Percentiles rank a stretch among this genome's conserved stretches.
These are phyloP conservation scores for Itoplectis maculator DNA, from an alignment of 2,888 invertebrate species.

Conservation along the genomic window DNA sequence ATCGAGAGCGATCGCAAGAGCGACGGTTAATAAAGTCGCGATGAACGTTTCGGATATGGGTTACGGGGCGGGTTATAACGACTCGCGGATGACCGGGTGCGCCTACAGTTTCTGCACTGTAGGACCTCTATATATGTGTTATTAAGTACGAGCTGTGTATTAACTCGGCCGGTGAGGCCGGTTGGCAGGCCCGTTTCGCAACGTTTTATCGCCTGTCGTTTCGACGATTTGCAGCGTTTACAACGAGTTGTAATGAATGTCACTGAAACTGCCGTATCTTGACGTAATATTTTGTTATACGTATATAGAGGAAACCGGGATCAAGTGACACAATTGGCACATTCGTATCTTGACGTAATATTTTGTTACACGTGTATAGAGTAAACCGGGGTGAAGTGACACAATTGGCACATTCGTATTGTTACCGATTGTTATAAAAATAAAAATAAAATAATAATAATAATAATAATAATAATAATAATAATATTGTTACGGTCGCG, in stretches of 20 bases:
- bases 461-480: too few relatives aligned
- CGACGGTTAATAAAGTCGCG: slow-evolving; percentile 21
- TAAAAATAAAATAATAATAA: too few relatives aligned
- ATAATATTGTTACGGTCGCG: too few relatives aligned
- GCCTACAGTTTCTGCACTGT: slow-evolving; percentile 15
- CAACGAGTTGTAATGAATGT: slow-evolving; percentile 2
- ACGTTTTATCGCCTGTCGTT: not conserved
- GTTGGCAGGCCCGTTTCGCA: not conserved
- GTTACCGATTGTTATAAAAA: too few relatives aligned
- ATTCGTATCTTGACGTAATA: not conserved
- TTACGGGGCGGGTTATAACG: not conserved
- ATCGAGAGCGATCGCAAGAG: slow-evolving; percentile 17
- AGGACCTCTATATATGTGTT: not conserved
- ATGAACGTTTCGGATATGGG: slow-evolving; percentile 14
- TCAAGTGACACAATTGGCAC: not conserved
- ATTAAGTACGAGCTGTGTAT: slow-evolving; percentile 10
- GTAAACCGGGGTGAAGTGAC: too few relatives aligned
- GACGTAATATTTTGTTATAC: not conserved
- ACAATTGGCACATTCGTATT: too few relatives aligned
- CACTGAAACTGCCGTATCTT: not conserved
- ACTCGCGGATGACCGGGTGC: not conserved
- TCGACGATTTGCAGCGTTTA: not conserved
- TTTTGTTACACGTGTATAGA: too few relatives aligned
- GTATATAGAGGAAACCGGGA: not conserved
- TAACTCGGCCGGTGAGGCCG: not conserved